Evolutionary conservation across 2,113 vertebrate species (phyloP).

Genomic region (Cyphomyrus plagiostoma): DNA sequence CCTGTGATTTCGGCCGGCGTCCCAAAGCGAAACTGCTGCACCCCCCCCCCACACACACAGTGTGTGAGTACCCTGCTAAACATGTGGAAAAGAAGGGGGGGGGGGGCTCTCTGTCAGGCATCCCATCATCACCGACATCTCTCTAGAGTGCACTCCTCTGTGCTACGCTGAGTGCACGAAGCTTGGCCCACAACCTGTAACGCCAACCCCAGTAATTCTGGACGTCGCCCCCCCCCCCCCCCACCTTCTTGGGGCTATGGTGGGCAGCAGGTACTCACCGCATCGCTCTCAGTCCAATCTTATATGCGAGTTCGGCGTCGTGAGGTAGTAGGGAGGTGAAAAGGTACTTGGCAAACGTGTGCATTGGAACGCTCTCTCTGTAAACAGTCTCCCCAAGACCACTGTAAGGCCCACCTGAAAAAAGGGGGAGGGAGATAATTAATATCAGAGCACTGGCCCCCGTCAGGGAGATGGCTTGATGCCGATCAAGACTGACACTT

Average conservation of each 20-base stretch:
- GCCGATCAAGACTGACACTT: not conserved
- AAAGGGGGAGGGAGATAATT: not conserved
- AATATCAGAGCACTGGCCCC: not conserved
- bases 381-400: slow-evolving; percentile 90
- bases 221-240: not conserved
- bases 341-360: slow-evolving; percentile 98
- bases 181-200: not conserved
- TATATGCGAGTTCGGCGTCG: slow-evolving; percentile 93
- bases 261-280: slow-evolving; percentile 65
- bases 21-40: not conserved
- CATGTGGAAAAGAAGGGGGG: not conserved
- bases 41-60: slow-evolving; percentile 10
- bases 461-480: not conserved
- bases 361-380: slow-evolving; percentile 97
- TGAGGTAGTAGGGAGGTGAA: slow-evolving; percentile 98
- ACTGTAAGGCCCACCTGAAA: slow-evolving; percentile 86
- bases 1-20: slow-evolving; percentile 56
- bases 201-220: not conserved
- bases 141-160: not conserved
- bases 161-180: not conserved
- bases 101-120: not conserved
- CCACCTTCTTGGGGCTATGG: not conserved
- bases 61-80: not conserved
- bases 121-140: not conserved
- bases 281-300: slow-evolving; percentile 95